A percentile compares a stretch with the other conserved stretches of the same genome.
These are phyloP conservation scores for Loriculus beryllinus DNA, from an alignment of 2,797 vertebrate species.

Conservation along the genomic window DNA sequence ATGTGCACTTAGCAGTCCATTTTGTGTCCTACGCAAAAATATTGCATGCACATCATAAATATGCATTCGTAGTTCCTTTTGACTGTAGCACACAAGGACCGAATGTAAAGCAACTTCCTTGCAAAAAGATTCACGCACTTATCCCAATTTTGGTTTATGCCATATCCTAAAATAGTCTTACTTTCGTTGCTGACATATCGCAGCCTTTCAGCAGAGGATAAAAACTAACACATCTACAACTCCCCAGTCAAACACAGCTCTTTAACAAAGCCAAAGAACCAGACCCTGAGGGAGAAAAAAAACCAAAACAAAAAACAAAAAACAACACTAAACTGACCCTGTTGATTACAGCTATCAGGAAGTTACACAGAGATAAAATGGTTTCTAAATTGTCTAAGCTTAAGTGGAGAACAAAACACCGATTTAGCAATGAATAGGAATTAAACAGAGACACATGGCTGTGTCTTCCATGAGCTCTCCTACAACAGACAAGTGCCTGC, in stretches of 20 bases:
- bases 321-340: not conserved
- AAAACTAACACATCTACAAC: not conserved
- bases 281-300: not conserved
- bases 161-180: not conserved
- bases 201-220: not conserved
- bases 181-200: not conserved
- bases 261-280: not conserved
- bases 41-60: not conserved
- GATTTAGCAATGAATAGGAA: not conserved
- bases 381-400: not conserved
- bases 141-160: not conserved
- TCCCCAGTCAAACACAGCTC: not conserved
- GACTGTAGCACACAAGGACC: not conserved
- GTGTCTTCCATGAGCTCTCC: not conserved
- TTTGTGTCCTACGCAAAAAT: not conserved
- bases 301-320: no score
- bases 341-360: slow-evolving; percentile 5
- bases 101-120: not conserved
- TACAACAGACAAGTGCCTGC: not conserved
- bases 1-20: not conserved
- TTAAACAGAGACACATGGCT: not conserved
- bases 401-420: not conserved
- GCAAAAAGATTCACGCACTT: not conserved
- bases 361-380: not conserved
- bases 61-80: not conserved